Conservation (phyloP, 2,797 vertebrate species). For the Meriones psammophilus region DNA sequence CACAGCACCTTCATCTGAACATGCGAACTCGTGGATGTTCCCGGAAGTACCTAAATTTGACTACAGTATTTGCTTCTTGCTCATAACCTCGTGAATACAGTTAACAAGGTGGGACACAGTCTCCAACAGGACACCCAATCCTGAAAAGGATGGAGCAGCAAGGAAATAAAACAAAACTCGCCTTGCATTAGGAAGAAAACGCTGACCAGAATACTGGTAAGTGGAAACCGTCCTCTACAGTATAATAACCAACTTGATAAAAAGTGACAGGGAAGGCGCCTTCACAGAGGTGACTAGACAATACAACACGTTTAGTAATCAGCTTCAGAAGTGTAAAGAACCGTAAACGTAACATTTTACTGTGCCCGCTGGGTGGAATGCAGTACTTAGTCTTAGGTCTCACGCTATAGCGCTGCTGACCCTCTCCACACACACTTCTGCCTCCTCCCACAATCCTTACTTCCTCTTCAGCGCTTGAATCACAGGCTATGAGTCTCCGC, state of each 20-base stretch:
- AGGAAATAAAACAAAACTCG: not conserved
- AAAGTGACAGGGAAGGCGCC: not conserved
- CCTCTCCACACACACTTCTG: not conserved
- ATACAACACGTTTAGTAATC: not conserved
- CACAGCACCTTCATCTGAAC: not conserved
- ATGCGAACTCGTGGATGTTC: not conserved
- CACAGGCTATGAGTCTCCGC: not conserved
- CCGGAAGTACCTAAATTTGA: not conserved
- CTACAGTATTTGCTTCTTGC: not conserved
- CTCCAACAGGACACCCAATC: not conserved
- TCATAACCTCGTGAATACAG: not conserved
- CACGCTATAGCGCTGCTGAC: not conserved
- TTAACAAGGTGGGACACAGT: not conserved
- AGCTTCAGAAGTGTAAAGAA: slow-evolving; percentile 41
- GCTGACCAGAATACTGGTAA: slow-evolving; percentile 17
- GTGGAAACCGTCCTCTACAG: not conserved
- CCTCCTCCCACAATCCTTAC: too few relatives aligned
- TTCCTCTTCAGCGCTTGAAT: not conserved
- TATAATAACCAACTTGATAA: not conserved
- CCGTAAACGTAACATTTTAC: not conserved
- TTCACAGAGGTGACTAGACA: not conserved
- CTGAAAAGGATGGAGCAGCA: not conserved
- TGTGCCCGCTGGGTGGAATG: not conserved
- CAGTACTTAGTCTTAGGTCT: not conserved
- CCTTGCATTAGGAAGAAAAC: not conserved